A percentile compares a stretch with the other conserved stretches of the same genome.
Evolutionary conservation across 2,888 invertebrate species (phyloP).

Genomic region (Aromia moschata): DNA sequence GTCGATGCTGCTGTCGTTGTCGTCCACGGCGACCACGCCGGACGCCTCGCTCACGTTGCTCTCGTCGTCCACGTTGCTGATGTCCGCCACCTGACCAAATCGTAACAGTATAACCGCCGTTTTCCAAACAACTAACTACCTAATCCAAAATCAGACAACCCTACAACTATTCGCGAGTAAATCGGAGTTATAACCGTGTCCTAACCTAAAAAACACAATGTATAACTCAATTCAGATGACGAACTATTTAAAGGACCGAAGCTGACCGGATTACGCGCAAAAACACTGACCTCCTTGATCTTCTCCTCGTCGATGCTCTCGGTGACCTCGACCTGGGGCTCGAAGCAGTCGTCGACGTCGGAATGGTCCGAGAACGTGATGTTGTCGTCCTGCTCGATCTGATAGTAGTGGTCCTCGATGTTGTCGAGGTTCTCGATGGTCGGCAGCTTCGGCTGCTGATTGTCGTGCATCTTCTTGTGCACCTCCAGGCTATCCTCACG

Average conservation of each 20-base stretch:
- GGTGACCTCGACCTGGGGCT: constrained; percentile 56
- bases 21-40: not conserved
- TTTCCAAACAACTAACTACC: no score
- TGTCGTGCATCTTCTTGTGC: constrained; percentile 59
- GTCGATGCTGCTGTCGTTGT: constrained; percentile 6
- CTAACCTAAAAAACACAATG: no score
- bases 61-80: constrained; percentile 6
- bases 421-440: constrained; percentile 61
- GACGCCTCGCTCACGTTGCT: constrained; percentile 8
- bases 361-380: constrained; percentile 45
- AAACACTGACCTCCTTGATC: constrained; percentile 32
- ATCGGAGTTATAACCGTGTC: no score
- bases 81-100: no score
- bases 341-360: constrained; percentile 50
- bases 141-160: no score
- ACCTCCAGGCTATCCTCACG: constrained; percentile 60
- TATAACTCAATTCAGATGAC: no score
- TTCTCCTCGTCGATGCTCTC: constrained; percentile 44
- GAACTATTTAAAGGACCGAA: no score
- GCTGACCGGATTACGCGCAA: no score
- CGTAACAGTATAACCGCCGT: no score
- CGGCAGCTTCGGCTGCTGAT: constrained; percentile 54
- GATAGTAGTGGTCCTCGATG: constrained; percentile 59
- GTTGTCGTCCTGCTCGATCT: constrained; percentile 42
- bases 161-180: no score